Base-by-base conservation (phyloP, 1,140 invertebrate genomes). In the Cotesia chilonis region DNA sequence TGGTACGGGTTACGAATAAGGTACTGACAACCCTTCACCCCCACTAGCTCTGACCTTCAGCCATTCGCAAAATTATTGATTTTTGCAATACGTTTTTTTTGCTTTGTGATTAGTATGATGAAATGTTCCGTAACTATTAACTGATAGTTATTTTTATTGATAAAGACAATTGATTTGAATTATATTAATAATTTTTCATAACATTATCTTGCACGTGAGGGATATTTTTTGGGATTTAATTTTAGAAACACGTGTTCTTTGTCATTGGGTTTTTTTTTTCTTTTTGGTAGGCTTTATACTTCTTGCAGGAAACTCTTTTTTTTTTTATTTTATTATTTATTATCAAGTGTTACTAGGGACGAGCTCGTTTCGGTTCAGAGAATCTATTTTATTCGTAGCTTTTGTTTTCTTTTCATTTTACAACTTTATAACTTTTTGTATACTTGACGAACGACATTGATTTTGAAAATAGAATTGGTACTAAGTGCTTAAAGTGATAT, bases 401-500 rank as follows among this genome's bases (percentile, higher is more conserved):
- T 59, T 20, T 35, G 17, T 20, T 20, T 59, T 20, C 17, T 20
- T 59, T 59, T 59, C 20, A 59, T 20, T 59, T 59, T 59, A 35
- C 2, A 59, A 59, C 5, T 28, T 28, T 59, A 20, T 59, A 28
- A 20, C 20, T 7, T 55, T 55, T 55, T 55, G 7, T 5, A 14
- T 14, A 4, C n/a, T n/a, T 5, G 12, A 12, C 35, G 10, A 51
- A 12, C 35, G 10, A 51, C 12, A n/a, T 14, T 5, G 4, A 61
- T 41, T 47, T 59, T 70, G 57, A 70, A 70, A 70, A 70, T 60
- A 60, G 68, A 35, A 37, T 28, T 17, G 28, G 10, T 17, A 20
- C 5, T 59, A 2, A 55, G 41, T 47, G 10, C 41, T 47, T 47
- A 6, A 47, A 47, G 41, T 47, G 54, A 55, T 55, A 55, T 14